Conservation (phyloP, 2,797 vertebrate genomes). For the Erethizon dorsatum region DNA sequence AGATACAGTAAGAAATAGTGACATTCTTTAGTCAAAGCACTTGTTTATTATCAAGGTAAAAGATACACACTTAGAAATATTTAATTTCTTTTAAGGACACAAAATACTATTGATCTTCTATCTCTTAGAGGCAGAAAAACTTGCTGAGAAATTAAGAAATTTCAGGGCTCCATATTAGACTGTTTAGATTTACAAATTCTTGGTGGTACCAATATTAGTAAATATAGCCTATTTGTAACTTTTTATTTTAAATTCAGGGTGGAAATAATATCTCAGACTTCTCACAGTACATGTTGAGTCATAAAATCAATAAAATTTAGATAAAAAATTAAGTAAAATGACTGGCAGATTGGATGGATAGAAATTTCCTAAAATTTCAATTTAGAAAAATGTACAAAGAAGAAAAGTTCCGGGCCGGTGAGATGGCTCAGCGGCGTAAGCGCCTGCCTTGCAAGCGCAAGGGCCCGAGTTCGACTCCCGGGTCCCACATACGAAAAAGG, state of each 20-base stretch:
- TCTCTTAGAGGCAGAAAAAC: background rate
- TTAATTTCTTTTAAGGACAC: conserved; percentile 72
- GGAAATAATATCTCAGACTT: conserved; percentile 43
- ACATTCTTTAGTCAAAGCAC: conserved; percentile 75
- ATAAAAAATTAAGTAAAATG: conserved; percentile 57
- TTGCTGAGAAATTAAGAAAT: background rate
- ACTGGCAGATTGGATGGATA: background rate
- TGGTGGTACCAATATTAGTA: conserved; percentile 28
- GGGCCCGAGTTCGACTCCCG: no score
- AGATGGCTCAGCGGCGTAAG: no score
- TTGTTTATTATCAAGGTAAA: conserved; percentile 72
- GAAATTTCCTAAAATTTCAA: conserved; percentile 53
- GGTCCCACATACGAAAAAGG: no score
- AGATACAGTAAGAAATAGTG: conserved; percentile 68
- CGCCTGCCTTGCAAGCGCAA: no score
- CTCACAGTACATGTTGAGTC: background rate
- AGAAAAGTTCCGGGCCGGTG: no score
- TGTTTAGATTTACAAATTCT: conserved; percentile 53
- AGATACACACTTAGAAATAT: conserved; percentile 74
- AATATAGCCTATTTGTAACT: conserved; percentile 15
- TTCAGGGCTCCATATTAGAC: background rate
- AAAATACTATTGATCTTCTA: conserved; percentile 69
- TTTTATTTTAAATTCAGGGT: conserved; percentile 60
- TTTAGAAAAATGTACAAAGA: background rate
- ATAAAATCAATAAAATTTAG: conserved; percentile 62